Evolutionary conservation across 1,140 invertebrate genomes (phyloP), one percentile per base, ranked within the genome.

Genomic region (Pemphigus obesinymphae): DNA sequence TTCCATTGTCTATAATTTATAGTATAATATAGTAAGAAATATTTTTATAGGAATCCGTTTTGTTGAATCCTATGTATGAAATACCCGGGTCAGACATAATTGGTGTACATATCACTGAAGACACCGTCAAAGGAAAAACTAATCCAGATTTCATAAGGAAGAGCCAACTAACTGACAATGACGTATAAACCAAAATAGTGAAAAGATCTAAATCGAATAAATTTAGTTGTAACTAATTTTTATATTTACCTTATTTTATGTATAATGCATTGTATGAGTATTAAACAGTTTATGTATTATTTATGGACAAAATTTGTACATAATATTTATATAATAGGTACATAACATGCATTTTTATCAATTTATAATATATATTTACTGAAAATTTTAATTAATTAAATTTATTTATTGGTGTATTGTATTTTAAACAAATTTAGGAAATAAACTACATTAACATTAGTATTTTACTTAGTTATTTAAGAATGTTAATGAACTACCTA

Each of bases 1-100:
- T 11, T 45, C 13, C 1, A 45, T 45, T 45, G n/a, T n/a, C n/a
- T n/a, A n/a, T n/a, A n/a, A n/a, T n/a, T 7, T 11, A 45, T 45
- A 11, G 1, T 11, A 11, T 7, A 45, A 2, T 15, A 15, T 5
- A 13, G 15, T n/a, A n/a, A n/a, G n/a, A n/a, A n/a, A 55, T 34
- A 55, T 37, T 58, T 55, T 1, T 88, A 66, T 84, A 95, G 91
- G 97, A 98, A 88, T 93, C 91, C 61, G 89, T 98, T 72, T 88
- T 99, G 26, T 88, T 99, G 82, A 96, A 99, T 85, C 92, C 97
- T 53, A 99, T 99, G 96, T 99, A 97, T 88, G 97, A 98, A 86
- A 95, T 98, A 82, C 98, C 97, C 50, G 96, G 96, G 50, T 96
- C 95, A 2, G 94, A 97, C 87, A 93, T 99, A 34, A 88, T 91